Percentiles rank a stretch among this genome's conserved stretches.
Conservation (phyloP, 2,113 vertebrate species). For the Gracilinanus agilis region DNA sequence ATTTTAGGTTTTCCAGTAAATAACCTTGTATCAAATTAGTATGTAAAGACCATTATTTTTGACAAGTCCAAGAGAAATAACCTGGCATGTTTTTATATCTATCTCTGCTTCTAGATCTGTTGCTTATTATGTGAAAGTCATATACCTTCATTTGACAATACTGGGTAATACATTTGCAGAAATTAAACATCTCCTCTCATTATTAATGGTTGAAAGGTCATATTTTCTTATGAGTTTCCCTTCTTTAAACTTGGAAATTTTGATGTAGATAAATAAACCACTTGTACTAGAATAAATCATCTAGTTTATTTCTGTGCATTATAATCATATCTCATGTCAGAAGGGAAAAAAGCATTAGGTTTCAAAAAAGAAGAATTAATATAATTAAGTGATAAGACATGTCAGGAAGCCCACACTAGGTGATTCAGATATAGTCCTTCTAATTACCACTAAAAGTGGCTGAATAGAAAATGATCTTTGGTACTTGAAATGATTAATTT, state of each 20-base stretch:
- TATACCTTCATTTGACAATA: not conserved
- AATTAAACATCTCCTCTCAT: not conserved
- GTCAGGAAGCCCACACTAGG: not conserved
- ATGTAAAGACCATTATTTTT: not conserved
- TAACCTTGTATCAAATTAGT: not conserved
- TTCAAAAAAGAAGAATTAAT: not conserved
- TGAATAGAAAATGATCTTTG: not conserved
- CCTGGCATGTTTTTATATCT: not conserved
- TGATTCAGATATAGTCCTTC: not conserved
- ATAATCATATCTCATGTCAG: not conserved
- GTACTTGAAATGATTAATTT: not conserved
- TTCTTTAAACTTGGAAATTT: not conserved
- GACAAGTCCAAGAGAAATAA: not conserved
- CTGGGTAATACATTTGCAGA: not conserved
- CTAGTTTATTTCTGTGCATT: not conserved
- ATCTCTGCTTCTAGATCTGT: not conserved
- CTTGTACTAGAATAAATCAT: not conserved
- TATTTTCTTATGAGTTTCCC: not conserved
- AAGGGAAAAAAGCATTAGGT: not conserved
- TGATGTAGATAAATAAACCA: not conserved
- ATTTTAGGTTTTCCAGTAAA: not conserved
- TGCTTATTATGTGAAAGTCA: not conserved
- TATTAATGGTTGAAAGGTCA: not conserved
- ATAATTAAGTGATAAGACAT: not conserved
- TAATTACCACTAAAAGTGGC: not conserved